A percentile compares a stretch with the other conserved stretches of the same genome.
These are phyloP conservation scores for Puntigrus tetrazona DNA, from an alignment of 2,113 vertebrate species.

Conservation along the genomic window DNA sequence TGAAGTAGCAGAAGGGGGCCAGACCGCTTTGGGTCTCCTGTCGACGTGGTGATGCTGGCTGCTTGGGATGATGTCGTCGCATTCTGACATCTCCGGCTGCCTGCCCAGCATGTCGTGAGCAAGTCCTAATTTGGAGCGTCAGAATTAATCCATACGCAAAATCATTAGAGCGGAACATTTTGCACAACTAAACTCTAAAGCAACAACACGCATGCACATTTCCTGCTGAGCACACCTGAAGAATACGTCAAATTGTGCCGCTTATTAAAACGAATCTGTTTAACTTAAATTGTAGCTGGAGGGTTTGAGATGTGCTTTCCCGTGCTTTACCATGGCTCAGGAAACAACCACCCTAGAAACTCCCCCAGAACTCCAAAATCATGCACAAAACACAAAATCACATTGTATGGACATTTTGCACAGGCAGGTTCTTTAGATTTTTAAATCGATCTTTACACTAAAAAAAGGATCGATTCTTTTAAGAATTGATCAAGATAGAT, in stretches of 20 bases:
- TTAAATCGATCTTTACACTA: no score
- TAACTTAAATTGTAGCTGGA: background rate
- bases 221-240: background rate
- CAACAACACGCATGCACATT: background rate
- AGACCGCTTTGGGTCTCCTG: background rate
- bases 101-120: slow-evolving; percentile 26
- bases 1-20: background rate
- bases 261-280: background rate
- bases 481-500: no score
- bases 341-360: background rate
- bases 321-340: background rate
- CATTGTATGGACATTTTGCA: background rate
- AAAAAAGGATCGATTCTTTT: no score
- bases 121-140: slow-evolving; percentile 10
- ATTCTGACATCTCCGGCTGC: slow-evolving; percentile 38
- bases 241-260: background rate
- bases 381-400: no score
- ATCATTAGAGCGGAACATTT: background rate
- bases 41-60: background rate
- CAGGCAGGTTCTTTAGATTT: no score
- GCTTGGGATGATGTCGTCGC: slow-evolving; percentile 14
- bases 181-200: background rate
- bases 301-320: background rate
- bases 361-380: background rate
- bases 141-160: background rate